These are phyloP conservation scores for Lithobates sylvaticus DNA, from an alignment of 2,797 vertebrate species.

Conservation along the genomic window DNA sequence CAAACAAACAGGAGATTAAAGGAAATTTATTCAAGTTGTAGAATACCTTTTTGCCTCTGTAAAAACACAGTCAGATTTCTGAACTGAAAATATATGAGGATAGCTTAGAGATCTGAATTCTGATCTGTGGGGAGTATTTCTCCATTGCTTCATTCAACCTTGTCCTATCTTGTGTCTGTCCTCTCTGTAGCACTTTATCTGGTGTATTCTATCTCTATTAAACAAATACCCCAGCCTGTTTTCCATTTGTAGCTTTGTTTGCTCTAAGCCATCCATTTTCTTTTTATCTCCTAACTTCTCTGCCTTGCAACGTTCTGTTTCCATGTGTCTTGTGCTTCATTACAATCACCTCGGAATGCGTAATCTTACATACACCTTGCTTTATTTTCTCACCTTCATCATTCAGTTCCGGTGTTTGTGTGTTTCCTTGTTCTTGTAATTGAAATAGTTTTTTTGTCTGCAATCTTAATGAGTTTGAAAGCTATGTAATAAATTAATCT, in stretches of 20 bases:
- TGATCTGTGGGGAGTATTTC: conserved; percentile 37
- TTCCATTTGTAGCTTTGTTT: conserved; percentile 52
- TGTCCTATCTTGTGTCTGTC: conserved; percentile 56
- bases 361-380: conserved; percentile 39
- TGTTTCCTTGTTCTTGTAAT: background rate
- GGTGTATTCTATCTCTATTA: conserved; percentile 56
- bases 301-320: conserved; percentile 20
- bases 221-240: conserved; percentile 49
- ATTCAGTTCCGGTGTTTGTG: background rate
- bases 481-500: background rate
- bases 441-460: background rate
- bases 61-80: conserved; percentile 39
- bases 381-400: conserved; percentile 13
- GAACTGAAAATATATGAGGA: conserved; percentile 45
- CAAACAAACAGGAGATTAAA: conserved; percentile 40
- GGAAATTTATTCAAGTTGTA: conserved; percentile 52
- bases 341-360: conserved; percentile 25
- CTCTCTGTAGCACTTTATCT: conserved; percentile 52
- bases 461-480: background rate
- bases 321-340: conserved; percentile 24
- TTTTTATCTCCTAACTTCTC: conserved; percentile 38
- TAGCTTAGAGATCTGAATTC: background rate
- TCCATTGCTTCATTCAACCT: conserved; percentile 60
- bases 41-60: background rate
- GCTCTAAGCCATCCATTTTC: conserved; percentile 57